Conservation (phyloP, 2,113 vertebrate species). For the Sceloporus tristichus region DNA sequence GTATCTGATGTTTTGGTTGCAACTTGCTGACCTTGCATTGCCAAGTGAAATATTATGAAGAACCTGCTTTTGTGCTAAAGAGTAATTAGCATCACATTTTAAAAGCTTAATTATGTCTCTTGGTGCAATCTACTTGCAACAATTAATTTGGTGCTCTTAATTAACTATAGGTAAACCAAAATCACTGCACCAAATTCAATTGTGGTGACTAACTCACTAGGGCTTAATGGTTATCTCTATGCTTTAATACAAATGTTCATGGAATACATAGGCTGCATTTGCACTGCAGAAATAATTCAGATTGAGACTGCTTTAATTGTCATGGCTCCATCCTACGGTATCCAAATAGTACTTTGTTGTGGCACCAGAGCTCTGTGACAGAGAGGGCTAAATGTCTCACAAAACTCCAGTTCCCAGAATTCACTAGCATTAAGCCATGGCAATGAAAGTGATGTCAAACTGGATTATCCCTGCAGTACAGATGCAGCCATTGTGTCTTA, state of each 20-base stretch:
- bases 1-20: conserved; percentile 37
- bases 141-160: conserved; percentile 21
- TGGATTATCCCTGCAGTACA: too few species aligned
- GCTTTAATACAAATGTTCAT: not conserved
- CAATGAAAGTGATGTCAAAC: too few species aligned
- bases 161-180: conserved; percentile 2
- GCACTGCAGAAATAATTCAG: too few species aligned
- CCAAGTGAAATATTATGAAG: conserved; percentile 26
- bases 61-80: conserved; percentile 37
- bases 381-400: too few species aligned
- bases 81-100: conserved; percentile 25
- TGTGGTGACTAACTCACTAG: not conserved
- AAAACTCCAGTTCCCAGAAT: too few species aligned
- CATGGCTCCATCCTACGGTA: too few species aligned
- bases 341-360: too few species aligned
- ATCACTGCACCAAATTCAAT: not conserved
- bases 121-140: conserved; percentile 13
- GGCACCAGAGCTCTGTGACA: too few species aligned
- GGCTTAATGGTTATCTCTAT: not conserved
- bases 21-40: conserved; percentile 38
- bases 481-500: too few species aligned
- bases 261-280: too few species aligned
- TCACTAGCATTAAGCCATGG: too few species aligned
- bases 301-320: too few species aligned
- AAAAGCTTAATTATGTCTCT: not conserved